Evolutionary conservation across 2,113 vertebrate species (phyloP), one percentile per base, ranked within the genome.

Genomic region (Chloebia gouldiae): DNA sequence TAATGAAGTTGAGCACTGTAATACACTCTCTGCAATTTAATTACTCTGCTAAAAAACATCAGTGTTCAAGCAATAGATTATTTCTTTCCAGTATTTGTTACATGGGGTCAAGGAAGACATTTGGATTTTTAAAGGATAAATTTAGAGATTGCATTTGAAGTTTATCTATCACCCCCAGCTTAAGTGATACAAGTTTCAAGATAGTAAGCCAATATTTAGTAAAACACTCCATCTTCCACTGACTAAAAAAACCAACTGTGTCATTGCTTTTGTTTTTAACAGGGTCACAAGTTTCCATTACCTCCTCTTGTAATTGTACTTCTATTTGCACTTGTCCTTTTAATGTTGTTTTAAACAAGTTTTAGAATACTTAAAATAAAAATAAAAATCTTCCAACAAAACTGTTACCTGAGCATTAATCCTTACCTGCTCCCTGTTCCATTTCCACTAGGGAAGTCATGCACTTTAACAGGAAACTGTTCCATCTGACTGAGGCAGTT

Each of bases 401-500:
- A 85, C 75, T 49, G 40, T 91, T 85, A 95, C 85, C 92, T 94
- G 97, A 93, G 98, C 71, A 96, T 95, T 96, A 98, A 95, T 96
- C 96, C 98, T 97, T 97, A 99, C 99, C 99, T 99, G 98, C 99
- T 99, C 86, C 99, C 99, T 39, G 99, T 99, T 92, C 99, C 99
- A 72, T 99, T 99, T 71, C 99, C 99, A 97, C 99, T 99, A 66
- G 99, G 99, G 69, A 99, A 99, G 96, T 99, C 99, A 71, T 99
- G 99, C 47, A 99, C 99, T 98, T 99, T 99, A 92, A 99, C 99
- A 88, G 99, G 99, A 95, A 99, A 99, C 86, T 99, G 99, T 75
- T 99, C 99, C 99, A 99, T 99, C 96, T 99, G 99, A 97, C 99
- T 99, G 88, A 99, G 98, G 96, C 99, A 99, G 97, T 99, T 99